Evolutionary conservation across 2,113 vertebrate species (phyloP).

Genomic region (Alethe diademata): DNA sequence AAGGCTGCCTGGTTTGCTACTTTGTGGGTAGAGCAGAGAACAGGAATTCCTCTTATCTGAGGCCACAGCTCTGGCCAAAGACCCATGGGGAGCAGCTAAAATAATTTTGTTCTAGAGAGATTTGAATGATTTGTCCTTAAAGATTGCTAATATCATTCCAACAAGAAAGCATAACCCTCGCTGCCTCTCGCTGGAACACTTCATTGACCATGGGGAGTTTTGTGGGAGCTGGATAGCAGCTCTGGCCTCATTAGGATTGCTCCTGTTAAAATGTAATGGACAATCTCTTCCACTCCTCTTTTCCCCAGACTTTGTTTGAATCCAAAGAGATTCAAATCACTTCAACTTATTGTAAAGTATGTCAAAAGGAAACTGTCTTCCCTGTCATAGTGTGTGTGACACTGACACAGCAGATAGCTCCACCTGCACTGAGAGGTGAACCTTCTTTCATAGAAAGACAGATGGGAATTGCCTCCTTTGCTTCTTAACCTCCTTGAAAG

Average conservation of each 20-base stretch:
- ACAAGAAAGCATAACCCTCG: background rate
- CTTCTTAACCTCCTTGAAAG: background rate
- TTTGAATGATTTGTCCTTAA: constrained; percentile 30
- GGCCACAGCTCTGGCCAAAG: background rate
- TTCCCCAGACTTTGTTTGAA: constrained; percentile 10
- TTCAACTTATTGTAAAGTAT: constrained; percentile 36
- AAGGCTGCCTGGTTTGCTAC: constrained; percentile 9
- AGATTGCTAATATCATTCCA: background rate
- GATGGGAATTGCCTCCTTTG: background rate
- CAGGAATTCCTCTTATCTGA: background rate
- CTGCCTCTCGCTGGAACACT: background rate
- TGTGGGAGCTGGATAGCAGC: background rate
- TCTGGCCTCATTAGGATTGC: background rate
- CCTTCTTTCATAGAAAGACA: background rate
- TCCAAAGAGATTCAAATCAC: constrained; percentile 12
- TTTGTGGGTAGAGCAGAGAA: background rate
- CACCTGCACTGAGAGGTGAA: background rate
- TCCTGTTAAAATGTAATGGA: background rate
- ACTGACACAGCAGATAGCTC: background rate
- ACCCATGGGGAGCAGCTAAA: background rate
- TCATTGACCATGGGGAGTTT: background rate
- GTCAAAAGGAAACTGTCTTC: constrained; percentile 21
- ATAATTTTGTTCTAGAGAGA: constrained; percentile 6
- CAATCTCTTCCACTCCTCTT: background rate
- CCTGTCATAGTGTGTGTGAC: background rate